Evolutionary conservation across 2,113 vertebrate species (phyloP).

Genomic region (Promerops cafer): DNA sequence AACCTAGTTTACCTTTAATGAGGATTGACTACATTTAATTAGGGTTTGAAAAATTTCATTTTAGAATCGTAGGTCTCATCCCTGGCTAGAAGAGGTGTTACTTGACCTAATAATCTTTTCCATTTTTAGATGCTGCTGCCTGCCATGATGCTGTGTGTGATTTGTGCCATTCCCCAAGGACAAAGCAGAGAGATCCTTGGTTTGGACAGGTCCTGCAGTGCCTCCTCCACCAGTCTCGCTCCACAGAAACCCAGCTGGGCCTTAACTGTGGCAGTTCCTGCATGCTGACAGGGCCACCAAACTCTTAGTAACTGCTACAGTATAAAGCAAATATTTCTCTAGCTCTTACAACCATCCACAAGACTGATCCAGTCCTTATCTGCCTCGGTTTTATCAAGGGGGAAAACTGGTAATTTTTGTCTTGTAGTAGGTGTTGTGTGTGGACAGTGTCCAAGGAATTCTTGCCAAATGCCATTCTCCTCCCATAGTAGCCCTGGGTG

Average conservation of each 20-base stretch:
- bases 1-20: constrained; percentile 40
- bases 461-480: not conserved
- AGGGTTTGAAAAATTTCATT: constrained; percentile 4
- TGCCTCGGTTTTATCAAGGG: not conserved
- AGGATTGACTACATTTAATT: constrained; percentile 17
- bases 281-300: not conserved
- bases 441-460: not conserved
- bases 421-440: not conserved
- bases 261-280: not conserved
- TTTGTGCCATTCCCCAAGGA: not conserved
- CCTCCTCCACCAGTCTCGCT: not conserved
- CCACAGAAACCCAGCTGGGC: not conserved
- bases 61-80: not conserved
- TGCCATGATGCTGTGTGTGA: not conserved
- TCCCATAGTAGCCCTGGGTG: not conserved
- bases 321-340: not conserved
- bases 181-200: not conserved
- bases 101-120: constrained; percentile 28
- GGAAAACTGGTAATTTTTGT: not conserved
- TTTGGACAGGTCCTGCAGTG: not conserved
- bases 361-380: not conserved
- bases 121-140: not conserved
- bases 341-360: not conserved
- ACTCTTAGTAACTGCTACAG: not conserved
- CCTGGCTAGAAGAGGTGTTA: not conserved